A percentile compares a stretch with the other conserved stretches of the same genome.
Conservation (phyloP, 2,888 invertebrate species). For the Pemphredon lugubris region DNA sequence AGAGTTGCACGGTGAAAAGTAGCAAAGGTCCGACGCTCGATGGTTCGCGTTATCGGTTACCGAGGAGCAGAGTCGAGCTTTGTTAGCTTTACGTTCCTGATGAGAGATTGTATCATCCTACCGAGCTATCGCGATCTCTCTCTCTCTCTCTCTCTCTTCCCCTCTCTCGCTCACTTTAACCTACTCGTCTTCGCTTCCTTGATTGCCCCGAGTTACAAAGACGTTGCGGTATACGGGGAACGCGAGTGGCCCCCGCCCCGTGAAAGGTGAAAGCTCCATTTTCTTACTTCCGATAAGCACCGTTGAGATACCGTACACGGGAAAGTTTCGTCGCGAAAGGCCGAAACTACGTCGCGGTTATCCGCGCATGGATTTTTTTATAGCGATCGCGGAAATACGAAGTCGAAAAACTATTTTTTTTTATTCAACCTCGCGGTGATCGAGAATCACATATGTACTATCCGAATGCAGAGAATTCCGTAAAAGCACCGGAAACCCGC, state of each 20-base stretch:
- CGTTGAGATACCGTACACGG: neutral
- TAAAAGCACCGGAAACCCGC: no score
- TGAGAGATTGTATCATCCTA: slow-evolving; percentile 62
- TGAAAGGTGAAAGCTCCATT: slow-evolving; percentile 36
- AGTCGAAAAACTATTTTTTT: no score
- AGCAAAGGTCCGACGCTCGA: slow-evolving; percentile 41
- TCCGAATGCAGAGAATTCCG: no score
- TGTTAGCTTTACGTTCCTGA: slow-evolving; percentile 60
- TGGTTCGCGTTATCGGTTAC: slow-evolving; percentile 49
- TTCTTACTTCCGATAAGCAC: slow-evolving; percentile 42
- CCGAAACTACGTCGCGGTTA: neutral
- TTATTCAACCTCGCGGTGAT: no score
- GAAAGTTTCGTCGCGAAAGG: neutral
- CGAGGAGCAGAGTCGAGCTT: slow-evolving; percentile 47
- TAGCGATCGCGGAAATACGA: no score
- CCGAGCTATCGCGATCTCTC: slow-evolving; percentile 25
- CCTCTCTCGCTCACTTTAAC: neutral
- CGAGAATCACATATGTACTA: no score
- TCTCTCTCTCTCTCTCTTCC: neutral
- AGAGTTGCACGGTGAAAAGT: slow-evolving; percentile 47
- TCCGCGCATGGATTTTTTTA: neutral
- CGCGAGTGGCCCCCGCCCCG: slow-evolving; percentile 20
- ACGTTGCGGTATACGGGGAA: slow-evolving; percentile 13
- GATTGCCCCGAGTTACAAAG: slow-evolving; percentile 33
- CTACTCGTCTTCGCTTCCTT: slow-evolving; percentile 14